Conservation (phyloP, 2,113 vertebrate species). For the Chaetodon auriga region DNA sequence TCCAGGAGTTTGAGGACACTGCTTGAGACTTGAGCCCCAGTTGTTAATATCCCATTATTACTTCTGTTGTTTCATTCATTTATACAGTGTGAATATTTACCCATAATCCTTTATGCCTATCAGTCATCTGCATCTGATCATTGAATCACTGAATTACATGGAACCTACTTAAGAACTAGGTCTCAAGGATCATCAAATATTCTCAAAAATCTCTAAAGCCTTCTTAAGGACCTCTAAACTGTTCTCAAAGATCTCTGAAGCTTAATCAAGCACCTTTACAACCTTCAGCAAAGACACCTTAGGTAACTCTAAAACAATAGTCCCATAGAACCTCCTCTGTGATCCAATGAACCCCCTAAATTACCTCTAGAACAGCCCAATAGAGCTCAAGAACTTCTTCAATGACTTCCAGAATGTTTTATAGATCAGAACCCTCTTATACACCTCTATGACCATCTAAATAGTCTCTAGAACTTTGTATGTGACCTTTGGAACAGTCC, state of each 20-base stretch:
- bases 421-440: neutral
- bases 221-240: neutral
- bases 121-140: neutral
- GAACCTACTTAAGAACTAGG: neutral
- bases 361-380: no score
- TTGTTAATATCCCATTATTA: neutral
- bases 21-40: neutral
- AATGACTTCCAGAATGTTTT: neutral
- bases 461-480: neutral
- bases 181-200: neutral
- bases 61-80: neutral
- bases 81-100: neutral
- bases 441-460: neutral
- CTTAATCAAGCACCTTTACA: neutral
- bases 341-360: neutral
- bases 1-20: neutral
- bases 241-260: no score
- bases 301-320: no score
- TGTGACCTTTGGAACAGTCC: no score
- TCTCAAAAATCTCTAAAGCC: neutral
- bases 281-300: no score
- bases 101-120: neutral
- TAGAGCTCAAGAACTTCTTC: neutral
- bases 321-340: neutral
- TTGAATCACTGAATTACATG: neutral